phyloP scores from a whole-genome alignment of 2,888 invertebrate species.

The Cephus pulcher region DNA sequence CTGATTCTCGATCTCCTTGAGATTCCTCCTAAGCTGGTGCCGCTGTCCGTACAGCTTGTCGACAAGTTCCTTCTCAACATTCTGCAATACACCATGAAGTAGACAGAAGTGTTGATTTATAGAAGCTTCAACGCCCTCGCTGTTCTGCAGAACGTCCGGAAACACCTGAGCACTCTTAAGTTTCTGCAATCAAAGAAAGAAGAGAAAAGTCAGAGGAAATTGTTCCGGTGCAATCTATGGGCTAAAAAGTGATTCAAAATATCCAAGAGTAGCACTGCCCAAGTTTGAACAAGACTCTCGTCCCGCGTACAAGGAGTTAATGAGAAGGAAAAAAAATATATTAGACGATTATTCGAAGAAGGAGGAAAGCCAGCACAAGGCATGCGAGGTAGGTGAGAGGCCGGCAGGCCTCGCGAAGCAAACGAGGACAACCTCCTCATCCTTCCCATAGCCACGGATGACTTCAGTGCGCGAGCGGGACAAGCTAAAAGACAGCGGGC shows the following conservation, averaged over 20 bases:
- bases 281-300: not conserved
- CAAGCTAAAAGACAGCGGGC: slow-evolving; percentile 19
- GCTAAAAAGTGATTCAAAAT: not conserved
- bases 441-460: slow-evolving; percentile 3
- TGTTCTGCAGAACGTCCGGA: slow-evolving; percentile 23
- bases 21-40: slow-evolving; percentile 15
- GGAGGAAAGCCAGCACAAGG: not conserved
- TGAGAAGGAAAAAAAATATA: not conserved
- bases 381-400: slow-evolving; percentile 35
- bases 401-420: slow-evolving; percentile 33
- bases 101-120: slow-evolving; percentile 70
- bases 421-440: slow-evolving; percentile 33
- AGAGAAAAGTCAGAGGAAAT: not conserved
- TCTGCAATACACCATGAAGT: slow-evolving; percentile 69
- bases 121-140: slow-evolving; percentile 51
- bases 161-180: slow-evolving; percentile 23
- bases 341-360: not conserved
- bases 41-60: slow-evolving; percentile 52
- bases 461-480: not conserved
- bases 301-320: not conserved
- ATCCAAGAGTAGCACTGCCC: not conserved
- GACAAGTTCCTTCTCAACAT: slow-evolving; percentile 67
- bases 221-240: not conserved
- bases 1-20: slow-evolving; percentile 33
- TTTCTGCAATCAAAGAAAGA: slow-evolving; percentile 39